Base-by-base conservation (phyloP, 2,888 invertebrate genomes). In the Hirtodrosophila trivittata region DNA sequence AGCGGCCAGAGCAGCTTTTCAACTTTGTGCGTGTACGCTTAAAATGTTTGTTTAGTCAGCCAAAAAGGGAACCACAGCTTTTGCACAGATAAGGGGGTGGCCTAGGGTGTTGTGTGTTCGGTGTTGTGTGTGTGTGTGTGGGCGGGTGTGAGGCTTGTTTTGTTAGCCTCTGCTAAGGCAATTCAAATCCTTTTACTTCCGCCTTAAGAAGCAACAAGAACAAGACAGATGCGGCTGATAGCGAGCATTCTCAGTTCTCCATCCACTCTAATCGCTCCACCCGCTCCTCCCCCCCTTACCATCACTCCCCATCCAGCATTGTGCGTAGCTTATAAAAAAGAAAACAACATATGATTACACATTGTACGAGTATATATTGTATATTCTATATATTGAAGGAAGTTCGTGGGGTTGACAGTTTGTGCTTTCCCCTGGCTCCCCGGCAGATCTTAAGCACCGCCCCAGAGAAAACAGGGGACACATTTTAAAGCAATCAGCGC, bases 181-280 rank as follows among this genome's bases (percentile, higher is more conserved):
- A 77, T 81, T 81, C 81, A 81, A 81, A 81, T 81, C 80, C 84
- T 84, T 81, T 81, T 81, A 81, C 80, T 81, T 81, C 80, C 80
- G 84, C 78, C 69, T 66, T 46, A 72, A 68, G 77, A 56, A 42
- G 55, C 28, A 26, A 9, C 64, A 63, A 52, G 54, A 55, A 59
- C 50, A 55, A 76, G 59, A 66, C 80, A 84, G 84, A 84, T 81
- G 84, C 73, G 63, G 52, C 84, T 81, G 84, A 81, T 81, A 81
- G 78, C 85, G 66, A 59, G 55, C 60, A 84, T 78, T 78, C 76
- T 65, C 77, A 78, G 63, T 39, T 39, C 67, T 37, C 14, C 37
- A n/a, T n/a, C 45, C 21, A 1, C 12, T 21, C 39, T 14, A 13
- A 9, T 37, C 12, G 25, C 12, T 25, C n/a, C 30, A 5, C 41